These are phyloP conservation scores for Pantherophis vulpinus DNA, from an alignment of 2,797 vertebrate genomes.

Conservation along the genomic window DNA sequence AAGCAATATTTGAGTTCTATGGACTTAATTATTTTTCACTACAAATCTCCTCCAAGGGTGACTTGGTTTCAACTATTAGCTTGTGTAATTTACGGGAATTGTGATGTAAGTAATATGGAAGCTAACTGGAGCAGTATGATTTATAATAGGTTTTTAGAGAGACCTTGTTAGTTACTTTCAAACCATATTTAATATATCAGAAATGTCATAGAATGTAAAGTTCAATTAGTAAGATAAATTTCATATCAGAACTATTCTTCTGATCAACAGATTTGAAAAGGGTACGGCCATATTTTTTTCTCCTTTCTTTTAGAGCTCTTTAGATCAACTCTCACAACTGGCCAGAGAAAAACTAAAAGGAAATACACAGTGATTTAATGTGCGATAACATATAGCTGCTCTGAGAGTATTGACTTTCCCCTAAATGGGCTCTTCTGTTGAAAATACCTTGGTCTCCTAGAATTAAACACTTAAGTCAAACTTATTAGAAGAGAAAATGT, in stretches of 20 bases:
- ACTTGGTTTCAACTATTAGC: background rate
- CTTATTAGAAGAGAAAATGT: slow-evolving; percentile 35
- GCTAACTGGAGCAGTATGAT: background rate
- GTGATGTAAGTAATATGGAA: background rate
- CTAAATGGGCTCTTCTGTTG: slow-evolving; percentile 35
- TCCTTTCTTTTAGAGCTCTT: background rate
- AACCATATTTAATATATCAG: background rate
- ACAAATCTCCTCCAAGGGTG: background rate
- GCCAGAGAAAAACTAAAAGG: background rate
- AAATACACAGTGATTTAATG: slow-evolving; percentile 10
- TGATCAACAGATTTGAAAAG: slow-evolving; percentile 16
- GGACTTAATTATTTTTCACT: background rate
- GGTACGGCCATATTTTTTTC: background rate
- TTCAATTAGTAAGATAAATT: background rate
- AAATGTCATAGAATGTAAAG: background rate
- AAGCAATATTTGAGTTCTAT: background rate
- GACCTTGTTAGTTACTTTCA: background rate
- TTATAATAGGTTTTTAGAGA: background rate
- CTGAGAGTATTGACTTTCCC: background rate
- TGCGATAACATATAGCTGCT: background rate
- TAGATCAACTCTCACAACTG: background rate
- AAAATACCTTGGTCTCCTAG: slow-evolving; percentile 32
- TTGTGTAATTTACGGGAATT: background rate
- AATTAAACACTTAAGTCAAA: slow-evolving; percentile 21
- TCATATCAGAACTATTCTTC: background rate